A percentile compares a stretch with the other conserved stretches of the same genome.
phyloP scores from a whole-genome alignment of 2,797 vertebrate species.

The Leptatherina wallacei region DNA sequence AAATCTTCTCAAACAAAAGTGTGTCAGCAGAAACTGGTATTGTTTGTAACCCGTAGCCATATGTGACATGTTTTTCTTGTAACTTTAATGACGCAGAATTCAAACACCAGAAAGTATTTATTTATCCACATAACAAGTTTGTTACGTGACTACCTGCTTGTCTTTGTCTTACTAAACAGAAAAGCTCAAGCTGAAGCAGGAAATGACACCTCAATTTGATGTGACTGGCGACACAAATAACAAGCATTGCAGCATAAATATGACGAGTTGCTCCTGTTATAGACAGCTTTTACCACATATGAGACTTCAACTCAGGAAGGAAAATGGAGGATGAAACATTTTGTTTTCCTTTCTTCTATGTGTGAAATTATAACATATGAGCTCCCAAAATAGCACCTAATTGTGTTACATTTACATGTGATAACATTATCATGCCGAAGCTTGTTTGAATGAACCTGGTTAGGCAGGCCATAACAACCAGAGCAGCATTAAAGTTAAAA shows the following conservation, averaged over 20 bases:
- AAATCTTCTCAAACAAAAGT: constrained; percentile 1
- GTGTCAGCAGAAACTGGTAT: not conserved
- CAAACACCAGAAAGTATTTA: not conserved
- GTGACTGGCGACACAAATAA: not conserved
- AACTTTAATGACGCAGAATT: not conserved
- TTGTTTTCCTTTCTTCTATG: not conserved
- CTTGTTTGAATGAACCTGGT: not conserved
- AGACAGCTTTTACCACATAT: not conserved
- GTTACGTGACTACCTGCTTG: not conserved
- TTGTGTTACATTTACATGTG: not conserved
- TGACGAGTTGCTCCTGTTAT: constrained; percentile 18
- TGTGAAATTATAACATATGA: not conserved
- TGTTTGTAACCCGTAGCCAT: not conserved
- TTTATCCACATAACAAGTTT: not conserved
- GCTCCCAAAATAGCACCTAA: not conserved
- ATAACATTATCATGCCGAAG: not conserved
- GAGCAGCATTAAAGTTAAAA: not conserved
- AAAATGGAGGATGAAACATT: rapidly evolving
- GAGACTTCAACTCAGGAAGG: not conserved
- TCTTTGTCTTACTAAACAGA: not conserved
- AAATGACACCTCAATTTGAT: constrained; percentile 32
- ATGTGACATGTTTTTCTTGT: not conserved
- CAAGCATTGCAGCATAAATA: not conserved
- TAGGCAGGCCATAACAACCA: not conserved
- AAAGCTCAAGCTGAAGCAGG: constrained; percentile 13